These are phyloP conservation scores for Rhogogaster chlorosoma DNA, from an alignment of 2,888 invertebrate species.

Conservation along the genomic window DNA sequence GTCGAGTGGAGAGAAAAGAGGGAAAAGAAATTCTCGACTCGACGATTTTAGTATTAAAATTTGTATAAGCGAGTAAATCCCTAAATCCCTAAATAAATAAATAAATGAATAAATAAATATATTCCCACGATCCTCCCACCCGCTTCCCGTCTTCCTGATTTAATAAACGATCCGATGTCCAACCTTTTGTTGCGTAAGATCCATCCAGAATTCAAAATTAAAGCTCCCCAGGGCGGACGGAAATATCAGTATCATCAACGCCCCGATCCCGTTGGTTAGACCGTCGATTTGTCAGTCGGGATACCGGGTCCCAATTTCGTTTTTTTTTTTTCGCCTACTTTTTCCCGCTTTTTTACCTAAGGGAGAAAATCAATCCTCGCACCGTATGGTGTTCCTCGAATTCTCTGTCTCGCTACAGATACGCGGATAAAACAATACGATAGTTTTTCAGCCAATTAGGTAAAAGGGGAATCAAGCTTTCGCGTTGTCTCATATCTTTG, in stretches of 20 bases:
- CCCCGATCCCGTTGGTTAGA: background rate
- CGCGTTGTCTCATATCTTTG: background rate
- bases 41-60: background rate
- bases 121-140: background rate
- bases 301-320: background rate
- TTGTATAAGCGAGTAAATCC: background rate
- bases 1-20: background rate
- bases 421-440: background rate
- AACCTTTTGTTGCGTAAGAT: background rate
- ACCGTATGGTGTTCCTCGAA: background rate
- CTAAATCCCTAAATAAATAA: background rate
- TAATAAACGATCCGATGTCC: background rate
- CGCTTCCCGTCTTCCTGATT: background rate
- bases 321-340: background rate
- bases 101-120: background rate
- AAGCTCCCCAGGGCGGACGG: background rate
- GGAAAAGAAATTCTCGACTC: background rate
- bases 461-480: conserved; percentile 26
- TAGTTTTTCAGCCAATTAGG: conserved; percentile 47
- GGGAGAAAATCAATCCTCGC: background rate
- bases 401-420: background rate
- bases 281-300: conserved; percentile 6
- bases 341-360: background rate
- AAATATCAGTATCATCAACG: conserved; percentile 12
- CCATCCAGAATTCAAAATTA: conserved; percentile 5